phyloP scores from a whole-genome alignment of 2,797 vertebrate species.

The Synanceia verrucosa region DNA sequence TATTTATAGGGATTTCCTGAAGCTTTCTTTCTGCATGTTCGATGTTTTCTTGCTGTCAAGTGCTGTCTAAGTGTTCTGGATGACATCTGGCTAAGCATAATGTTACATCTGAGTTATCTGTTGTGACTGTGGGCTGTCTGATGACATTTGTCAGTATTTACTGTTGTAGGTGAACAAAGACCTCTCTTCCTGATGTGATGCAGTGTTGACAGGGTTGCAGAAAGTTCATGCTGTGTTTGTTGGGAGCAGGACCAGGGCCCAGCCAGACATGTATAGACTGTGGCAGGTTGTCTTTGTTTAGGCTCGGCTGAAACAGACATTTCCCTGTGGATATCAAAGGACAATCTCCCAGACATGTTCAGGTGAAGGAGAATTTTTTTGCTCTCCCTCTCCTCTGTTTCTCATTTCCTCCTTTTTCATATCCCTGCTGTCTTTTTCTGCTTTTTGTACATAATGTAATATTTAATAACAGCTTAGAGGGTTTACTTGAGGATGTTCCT shows the following conservation, averaged over 20 bases:
- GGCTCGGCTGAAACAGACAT: slow-evolving; percentile 39
- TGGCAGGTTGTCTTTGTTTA: slow-evolving; percentile 63
- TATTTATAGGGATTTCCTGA: slow-evolving; percentile 59
- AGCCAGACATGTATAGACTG: slow-evolving; percentile 37
- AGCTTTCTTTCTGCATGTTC: slow-evolving; percentile 39
- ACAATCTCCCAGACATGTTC: slow-evolving; percentile 28
- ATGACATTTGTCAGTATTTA: slow-evolving; percentile 71
- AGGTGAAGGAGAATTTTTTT: slow-evolving; percentile 36
- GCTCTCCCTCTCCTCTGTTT: slow-evolving; percentile 2
- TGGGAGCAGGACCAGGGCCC: slow-evolving; percentile 31
- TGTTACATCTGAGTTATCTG: slow-evolving; percentile 51
- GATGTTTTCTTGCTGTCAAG: slow-evolving; percentile 50
- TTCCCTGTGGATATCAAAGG: slow-evolving; percentile 52
- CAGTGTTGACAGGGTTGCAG: slow-evolving; percentile 56
- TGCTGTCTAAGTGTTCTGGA: slow-evolving; percentile 47
- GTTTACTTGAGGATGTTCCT: slow-evolving; percentile 10
- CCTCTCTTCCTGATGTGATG: slow-evolving; percentile 35
- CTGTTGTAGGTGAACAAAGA: slow-evolving; percentile 60
- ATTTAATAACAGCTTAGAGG: slow-evolving; percentile 15
- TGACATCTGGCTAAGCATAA: slow-evolving; percentile 55
- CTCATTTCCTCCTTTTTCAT: slow-evolving; percentile 24
- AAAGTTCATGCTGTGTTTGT: slow-evolving; percentile 63
- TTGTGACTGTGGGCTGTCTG: slow-evolving; percentile 67
- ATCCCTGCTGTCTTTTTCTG: not conserved
- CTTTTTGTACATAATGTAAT: slow-evolving; percentile 5